Base-by-base conservation (phyloP, 1,140 invertebrate species). In the Heliconius nattereri region DNA sequence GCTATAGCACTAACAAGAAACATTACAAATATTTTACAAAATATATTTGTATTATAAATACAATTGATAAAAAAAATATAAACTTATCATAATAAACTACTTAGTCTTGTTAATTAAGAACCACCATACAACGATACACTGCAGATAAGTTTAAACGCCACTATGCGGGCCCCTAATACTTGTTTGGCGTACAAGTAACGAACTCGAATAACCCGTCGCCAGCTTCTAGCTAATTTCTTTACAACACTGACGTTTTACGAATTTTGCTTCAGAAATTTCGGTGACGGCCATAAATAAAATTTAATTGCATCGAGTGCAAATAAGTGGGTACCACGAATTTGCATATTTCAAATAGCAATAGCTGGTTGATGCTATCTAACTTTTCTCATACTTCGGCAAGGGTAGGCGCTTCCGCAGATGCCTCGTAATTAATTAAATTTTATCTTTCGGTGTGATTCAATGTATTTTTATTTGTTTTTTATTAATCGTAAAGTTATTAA, bases 201-300 rank as follows among this genome's bases (percentile, higher is more conserved):
- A 89, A 90, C 90, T 86, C 73, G 84, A 85, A 84, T 89, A 90
- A 90, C 90, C 87, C 87, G 89, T 84, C 84, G 81, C 80, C 86
- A 83, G 85, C 83, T 79, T 78, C 79, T 87, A 84, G 85, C 86
- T 88, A 89, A 89, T 89, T 70, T 73, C 80, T 77, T 71, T 73
- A 81, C 78, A 73, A 80, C 75, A 81, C 80, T 81, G 71, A 78
- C 74, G 57, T 79, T 81, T 81, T 73, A 83, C 78, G 75, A 85
- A 83, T 79, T 84, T 81, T 73, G 80, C 75, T 79, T 80, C 82
- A 81, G 71, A 80, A 82, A 79, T 80, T 81, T 83, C 49, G 81
- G 76, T 76, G 82, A 81, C 82, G 72, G 82, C 73, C 23, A 83
- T 83, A 85, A 85, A 85, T 85, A 78, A 79, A 54, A 26, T 83